These are phyloP conservation scores for Epirrita christyi DNA, from an alignment of 2,888 invertebrate genomes.

Conservation along the genomic window DNA sequence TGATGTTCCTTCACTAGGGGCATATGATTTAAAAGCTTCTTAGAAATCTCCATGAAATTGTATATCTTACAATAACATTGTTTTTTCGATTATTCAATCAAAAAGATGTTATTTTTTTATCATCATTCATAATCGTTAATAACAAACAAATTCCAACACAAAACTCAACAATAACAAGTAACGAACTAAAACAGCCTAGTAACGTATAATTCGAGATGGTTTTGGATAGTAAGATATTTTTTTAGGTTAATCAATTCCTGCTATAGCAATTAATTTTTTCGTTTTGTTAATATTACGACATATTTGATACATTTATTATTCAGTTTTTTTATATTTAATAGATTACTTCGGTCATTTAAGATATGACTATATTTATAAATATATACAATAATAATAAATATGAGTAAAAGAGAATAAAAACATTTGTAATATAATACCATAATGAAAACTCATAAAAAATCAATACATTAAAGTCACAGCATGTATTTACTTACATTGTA, in stretches of 20 bases:
- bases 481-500: slow-evolving; percentile 63
- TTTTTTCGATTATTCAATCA: slow-evolving; percentile 58
- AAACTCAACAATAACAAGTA: slow-evolving; percentile 27
- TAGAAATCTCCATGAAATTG: slow-evolving; percentile 75
- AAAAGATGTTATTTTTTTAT: slow-evolving; percentile 57
- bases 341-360: slow-evolving; percentile 66
- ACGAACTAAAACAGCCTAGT: slow-evolving; percentile 12
- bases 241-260: slow-evolving; percentile 73
- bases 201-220: slow-evolving; percentile 8
- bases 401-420: slow-evolving; percentile 68
- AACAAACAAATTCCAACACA: slow-evolving; percentile 54
- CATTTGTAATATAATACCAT: slow-evolving; percentile 65
- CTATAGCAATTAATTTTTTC: slow-evolving; percentile 59
- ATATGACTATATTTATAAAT: slow-evolving; percentile 59
- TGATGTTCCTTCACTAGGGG: slow-evolving; percentile 61
- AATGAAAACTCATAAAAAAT: slow-evolving; percentile 59
- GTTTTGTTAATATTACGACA: slow-evolving; percentile 39
- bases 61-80: slow-evolving; percentile 67
- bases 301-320: slow-evolving; percentile 48
- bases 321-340: slow-evolving; percentile 52
- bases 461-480: slow-evolving; percentile 74
- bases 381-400: slow-evolving; percentile 62
- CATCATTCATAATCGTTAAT: slow-evolving; percentile 57
- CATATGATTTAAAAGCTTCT: slow-evolving; percentile 76
- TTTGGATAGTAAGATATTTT: slow-evolving; percentile 19